A percentile compares a stretch with the other conserved stretches of the same genome.
These are phyloP conservation scores for Tylochromis polylepis DNA, from an alignment of 2,113 vertebrate genomes.

Conservation along the genomic window DNA sequence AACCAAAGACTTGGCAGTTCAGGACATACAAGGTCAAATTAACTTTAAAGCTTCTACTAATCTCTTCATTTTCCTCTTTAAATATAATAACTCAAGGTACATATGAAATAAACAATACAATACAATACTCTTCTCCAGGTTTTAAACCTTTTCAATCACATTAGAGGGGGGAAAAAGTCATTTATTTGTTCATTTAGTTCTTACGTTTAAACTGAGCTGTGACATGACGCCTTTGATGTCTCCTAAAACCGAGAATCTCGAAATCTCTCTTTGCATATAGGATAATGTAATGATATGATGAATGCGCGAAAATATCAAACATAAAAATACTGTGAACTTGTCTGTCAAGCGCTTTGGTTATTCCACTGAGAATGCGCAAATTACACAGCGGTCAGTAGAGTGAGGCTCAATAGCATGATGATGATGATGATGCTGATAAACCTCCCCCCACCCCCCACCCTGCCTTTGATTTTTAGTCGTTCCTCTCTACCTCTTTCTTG, in stretches of 20 bases:
- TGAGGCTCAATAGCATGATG: neutral
- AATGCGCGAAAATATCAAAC: neutral
- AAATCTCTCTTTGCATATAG: neutral
- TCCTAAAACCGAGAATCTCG: neutral
- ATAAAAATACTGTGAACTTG: neutral
- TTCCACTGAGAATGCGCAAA: neutral
- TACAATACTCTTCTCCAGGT: neutral
- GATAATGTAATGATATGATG: neutral
- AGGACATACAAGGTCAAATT: neutral
- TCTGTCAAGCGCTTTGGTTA: neutral
- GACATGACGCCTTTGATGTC: neutral
- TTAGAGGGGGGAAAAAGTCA: neutral
- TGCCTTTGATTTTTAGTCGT: neutral
- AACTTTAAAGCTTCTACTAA: neutral
- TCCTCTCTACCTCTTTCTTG: constrained; percentile 12
- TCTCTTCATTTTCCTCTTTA: neutral
- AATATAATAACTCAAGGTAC: neutral
- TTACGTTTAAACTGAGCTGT: neutral
- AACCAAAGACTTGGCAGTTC: neutral
- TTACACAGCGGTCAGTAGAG: neutral
- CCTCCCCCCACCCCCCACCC: neutral
- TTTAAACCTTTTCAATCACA: neutral
- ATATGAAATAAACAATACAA: neutral
- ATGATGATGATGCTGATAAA: neutral
- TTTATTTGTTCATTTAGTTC: neutral